A percentile compares a stretch with the other conserved stretches of the same genome.
phyloP scores from a whole-genome alignment of 2,113 vertebrate genomes.

The Sceloporus tristichus region DNA sequence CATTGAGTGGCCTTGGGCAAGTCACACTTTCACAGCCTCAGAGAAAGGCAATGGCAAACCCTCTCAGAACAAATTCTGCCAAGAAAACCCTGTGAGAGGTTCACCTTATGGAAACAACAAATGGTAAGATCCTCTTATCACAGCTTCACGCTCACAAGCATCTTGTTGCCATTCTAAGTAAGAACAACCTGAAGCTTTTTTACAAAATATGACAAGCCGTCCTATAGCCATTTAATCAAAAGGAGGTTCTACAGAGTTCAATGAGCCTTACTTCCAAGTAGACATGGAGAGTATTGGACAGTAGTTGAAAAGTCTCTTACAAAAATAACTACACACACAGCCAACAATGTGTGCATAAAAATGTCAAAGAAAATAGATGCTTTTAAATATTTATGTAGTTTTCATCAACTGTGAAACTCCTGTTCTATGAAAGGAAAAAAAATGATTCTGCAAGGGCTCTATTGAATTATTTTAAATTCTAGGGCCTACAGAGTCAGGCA shows the following conservation, averaged over 20 bases:
- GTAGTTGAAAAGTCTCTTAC: background rate
- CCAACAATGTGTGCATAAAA: background rate
- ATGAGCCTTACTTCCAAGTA: background rate
- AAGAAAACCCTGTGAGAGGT: too few species aligned
- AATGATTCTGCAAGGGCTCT: background rate
- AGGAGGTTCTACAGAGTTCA: too few species aligned
- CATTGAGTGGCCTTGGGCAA: too few species aligned
- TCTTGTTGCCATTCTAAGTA: background rate
- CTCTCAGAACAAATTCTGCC: too few species aligned
- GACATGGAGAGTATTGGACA: background rate
- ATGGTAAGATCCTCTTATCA: too few species aligned
- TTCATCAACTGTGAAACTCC: background rate
- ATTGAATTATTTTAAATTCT: background rate
- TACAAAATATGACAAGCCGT: background rate
- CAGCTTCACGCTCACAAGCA: background rate
- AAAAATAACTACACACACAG: background rate
- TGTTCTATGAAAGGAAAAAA: conserved; percentile 6
- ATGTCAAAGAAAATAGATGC: background rate
- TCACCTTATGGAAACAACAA: too few species aligned
- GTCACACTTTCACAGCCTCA: too few species aligned
- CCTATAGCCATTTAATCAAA: background rate
- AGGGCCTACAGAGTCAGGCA: background rate
- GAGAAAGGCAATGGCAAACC: too few species aligned
- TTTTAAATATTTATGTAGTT: background rate
- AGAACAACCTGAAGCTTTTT: background rate